Evolutionary conservation across 2,888 invertebrate species (phyloP).

Genomic region (Cryptophagus acutangulus): DNA sequence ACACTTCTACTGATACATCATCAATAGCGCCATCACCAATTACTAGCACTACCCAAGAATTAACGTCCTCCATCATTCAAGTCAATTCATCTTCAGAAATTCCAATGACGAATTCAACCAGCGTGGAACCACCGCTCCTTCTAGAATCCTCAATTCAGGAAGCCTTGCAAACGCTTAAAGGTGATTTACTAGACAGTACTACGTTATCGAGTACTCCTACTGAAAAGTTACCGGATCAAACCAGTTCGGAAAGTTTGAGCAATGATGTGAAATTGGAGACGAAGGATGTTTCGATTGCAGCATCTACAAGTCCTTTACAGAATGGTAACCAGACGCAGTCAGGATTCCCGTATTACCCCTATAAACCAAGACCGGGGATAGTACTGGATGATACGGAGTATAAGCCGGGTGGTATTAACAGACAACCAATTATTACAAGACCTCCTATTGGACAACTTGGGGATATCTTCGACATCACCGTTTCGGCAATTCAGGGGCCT

Average conservation of each 20-base stretch:
- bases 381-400: constrained; percentile 81
- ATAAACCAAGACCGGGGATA: constrained; percentile 77
- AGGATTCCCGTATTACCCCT: constrained; percentile 54
- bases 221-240: constrained; percentile 31
- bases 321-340: constrained; percentile 15
- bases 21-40: too few relatives aligned
- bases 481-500: constrained; percentile 82
- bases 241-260: not conserved
- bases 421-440: constrained; percentile 45
- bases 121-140: constrained; percentile 35
- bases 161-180: constrained; percentile 35
- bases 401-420: constrained; percentile 58
- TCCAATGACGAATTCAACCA: not conserved
- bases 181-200: constrained; percentile 27
- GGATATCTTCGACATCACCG: constrained; percentile 83
- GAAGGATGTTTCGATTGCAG: not conserved
- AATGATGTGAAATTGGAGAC: not conserved
- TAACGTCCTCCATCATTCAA: too few relatives aligned
- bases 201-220: constrained; percentile 44
- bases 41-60: too few relatives aligned
- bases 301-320: not conserved
- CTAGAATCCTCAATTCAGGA: constrained; percentile 49
- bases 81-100: too few relatives aligned
- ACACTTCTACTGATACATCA: not conserved
- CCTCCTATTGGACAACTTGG: constrained; percentile 57